These are phyloP conservation scores for Pinna nobilis DNA, from an alignment of 1,140 invertebrate genomes.

Conservation along the genomic window DNA sequence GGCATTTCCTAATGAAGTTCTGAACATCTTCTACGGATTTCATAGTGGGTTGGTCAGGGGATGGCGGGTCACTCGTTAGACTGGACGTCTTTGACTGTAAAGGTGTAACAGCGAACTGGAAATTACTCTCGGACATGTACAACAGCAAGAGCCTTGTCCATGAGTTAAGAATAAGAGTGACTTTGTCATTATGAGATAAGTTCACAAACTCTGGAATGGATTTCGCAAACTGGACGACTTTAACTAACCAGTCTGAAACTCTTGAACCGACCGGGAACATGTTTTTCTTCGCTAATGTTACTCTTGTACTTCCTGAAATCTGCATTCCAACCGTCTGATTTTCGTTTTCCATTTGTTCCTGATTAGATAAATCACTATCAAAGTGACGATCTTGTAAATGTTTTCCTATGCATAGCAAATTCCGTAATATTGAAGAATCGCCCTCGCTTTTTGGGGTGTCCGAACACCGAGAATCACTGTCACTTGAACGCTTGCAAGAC, in stretches of 20 bases:
- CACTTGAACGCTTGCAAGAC: constrained; percentile 40
- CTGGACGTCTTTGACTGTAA: constrained; percentile 30
- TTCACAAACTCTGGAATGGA: constrained; percentile 68
- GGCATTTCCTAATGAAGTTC: constrained; percentile 70
- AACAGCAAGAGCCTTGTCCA: constrained; percentile 70
- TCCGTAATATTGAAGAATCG: constrained; percentile 46
- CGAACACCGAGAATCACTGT: constrained; percentile 17
- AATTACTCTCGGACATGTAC: constrained; percentile 73
- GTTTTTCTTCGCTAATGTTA: constrained; percentile 73
- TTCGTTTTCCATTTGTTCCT: constrained; percentile 30
- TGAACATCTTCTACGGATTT: constrained; percentile 70
- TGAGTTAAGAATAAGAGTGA: constrained; percentile 67
- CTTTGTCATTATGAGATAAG: constrained; percentile 68
- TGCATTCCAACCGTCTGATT: constrained; percentile 28
- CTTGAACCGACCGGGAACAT: constrained; percentile 70
- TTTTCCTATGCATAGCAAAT: constrained; percentile 47
- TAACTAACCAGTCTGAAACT: constrained; percentile 73
- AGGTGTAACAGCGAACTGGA: constrained; percentile 71
- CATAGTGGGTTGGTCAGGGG: constrained; percentile 69
- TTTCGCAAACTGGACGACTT: constrained; percentile 70
- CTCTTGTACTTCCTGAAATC: constrained; percentile 55
- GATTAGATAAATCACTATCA: not conserved
- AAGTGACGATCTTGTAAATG: not conserved
- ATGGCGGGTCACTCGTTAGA: constrained; percentile 35
- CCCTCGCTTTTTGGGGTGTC: constrained; percentile 25